Evolutionary conservation across 2,113 vertebrate species (phyloP).

Genomic region (Paraplagusia blochii): DNA sequence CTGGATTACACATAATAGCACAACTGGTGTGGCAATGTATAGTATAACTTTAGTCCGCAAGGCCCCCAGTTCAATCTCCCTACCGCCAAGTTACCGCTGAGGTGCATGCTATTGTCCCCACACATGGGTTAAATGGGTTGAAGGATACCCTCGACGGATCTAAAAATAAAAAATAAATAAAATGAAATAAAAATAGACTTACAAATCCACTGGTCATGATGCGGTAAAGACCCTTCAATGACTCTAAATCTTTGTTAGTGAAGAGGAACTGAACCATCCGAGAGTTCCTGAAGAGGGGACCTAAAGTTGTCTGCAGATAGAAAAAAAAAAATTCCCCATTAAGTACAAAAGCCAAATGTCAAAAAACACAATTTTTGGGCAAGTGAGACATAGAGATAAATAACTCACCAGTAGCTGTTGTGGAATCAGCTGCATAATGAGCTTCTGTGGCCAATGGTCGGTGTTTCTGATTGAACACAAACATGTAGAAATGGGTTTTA

Average conservation of each 20-base stretch:
- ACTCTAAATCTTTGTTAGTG: slow-evolving; percentile 92
- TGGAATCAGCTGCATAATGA: slow-evolving; percentile 94
- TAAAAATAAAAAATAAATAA: too few species aligned
- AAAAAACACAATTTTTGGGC: neutral
- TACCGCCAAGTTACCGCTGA: too few species aligned
- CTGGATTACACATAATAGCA: slow-evolving; percentile 11
- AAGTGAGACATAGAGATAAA: accelerated
- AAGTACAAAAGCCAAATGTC: neutral
- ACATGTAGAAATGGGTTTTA: accelerated
- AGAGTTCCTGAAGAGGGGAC: slow-evolving; percentile 90
- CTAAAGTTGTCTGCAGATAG: slow-evolving; percentile 81
- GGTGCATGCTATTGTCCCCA: too few species aligned
- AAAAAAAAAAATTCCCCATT: slow-evolving; percentile 6
- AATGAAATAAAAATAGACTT: slow-evolving; percentile 67
- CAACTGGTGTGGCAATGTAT: slow-evolving; percentile 10
- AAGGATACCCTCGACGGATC: too few species aligned
- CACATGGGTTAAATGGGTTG: too few species aligned
- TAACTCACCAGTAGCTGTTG: slow-evolving; percentile 85
- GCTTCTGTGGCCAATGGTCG: slow-evolving; percentile 91
- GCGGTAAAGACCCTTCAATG: slow-evolving; percentile 88
- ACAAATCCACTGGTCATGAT: slow-evolving; percentile 93
- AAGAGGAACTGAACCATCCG: slow-evolving; percentile 95
- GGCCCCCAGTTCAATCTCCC: too few species aligned
- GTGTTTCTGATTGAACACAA: slow-evolving; percentile 77
- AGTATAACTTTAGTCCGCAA: too few species aligned